These are phyloP conservation scores for Martes martes DNA, from an alignment of 2,113 vertebrate species.

Conservation along the genomic window DNA sequence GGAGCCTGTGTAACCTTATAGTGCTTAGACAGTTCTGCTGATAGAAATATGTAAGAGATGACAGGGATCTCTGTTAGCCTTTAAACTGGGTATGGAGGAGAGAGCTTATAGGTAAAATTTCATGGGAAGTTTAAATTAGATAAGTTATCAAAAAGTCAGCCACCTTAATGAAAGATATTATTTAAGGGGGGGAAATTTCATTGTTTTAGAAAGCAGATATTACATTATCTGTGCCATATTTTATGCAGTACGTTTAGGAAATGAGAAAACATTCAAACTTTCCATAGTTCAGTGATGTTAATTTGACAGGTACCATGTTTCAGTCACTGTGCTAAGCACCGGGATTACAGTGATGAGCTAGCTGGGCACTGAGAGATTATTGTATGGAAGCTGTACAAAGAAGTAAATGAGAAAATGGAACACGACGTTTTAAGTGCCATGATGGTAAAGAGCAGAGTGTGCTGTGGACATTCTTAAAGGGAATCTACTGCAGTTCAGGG, in stretches of 20 bases:
- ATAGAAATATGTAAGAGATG: background rate
- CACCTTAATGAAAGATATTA: background rate
- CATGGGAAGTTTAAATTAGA: background rate
- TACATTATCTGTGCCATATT: background rate
- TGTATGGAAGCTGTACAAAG: background rate
- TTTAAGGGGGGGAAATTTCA: background rate
- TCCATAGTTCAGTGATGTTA: background rate
- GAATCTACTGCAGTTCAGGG: background rate
- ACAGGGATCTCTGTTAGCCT: background rate
- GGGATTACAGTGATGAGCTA: background rate
- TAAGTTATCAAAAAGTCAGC: background rate
- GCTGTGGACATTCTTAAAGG: background rate
- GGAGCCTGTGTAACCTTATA: background rate
- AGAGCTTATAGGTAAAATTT: background rate
- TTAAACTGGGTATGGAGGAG: background rate
- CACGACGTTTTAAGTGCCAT: background rate
- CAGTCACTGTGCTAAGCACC: background rate
- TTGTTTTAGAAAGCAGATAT: background rate
- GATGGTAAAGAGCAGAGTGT: background rate
- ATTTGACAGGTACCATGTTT: background rate
- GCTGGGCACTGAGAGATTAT: background rate
- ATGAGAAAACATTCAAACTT: background rate
- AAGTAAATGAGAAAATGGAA: background rate
- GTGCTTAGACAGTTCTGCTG: background rate
- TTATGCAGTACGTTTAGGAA: background rate